A percentile compares a stretch with the other conserved stretches of the same genome.
Evolutionary conservation across 2,888 invertebrate species (phyloP).

Genomic region (Dynastes maya): DNA sequence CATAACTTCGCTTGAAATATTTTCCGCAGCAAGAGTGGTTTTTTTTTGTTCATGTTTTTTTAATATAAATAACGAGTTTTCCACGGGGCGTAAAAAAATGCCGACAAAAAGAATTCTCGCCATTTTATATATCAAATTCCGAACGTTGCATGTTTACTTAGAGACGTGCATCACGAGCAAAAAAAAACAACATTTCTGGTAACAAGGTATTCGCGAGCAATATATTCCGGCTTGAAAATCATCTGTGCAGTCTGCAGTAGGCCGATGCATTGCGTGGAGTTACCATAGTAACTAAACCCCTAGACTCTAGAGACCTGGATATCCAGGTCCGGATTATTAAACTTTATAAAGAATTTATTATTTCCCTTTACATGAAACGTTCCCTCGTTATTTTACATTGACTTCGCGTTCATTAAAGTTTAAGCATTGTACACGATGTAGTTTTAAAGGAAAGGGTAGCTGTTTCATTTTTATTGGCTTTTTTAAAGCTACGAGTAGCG

Average conservation of each 20-base stretch:
- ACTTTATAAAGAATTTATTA: conserved; percentile 51
- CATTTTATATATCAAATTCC: conserved; percentile 38
- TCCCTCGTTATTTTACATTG: conserved; percentile 24
- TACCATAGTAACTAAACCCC: conserved; percentile 58
- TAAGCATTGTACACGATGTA: conserved; percentile 2
- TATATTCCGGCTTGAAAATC: conserved; percentile 46
- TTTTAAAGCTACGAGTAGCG: too few species aligned
- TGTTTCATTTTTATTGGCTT: too few species aligned
- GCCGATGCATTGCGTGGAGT: conserved; percentile 58
- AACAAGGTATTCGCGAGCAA: conserved; percentile 50
- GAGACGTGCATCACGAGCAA: conserved; percentile 26
- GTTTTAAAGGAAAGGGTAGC: background rate
- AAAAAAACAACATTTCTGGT: conserved; percentile 43
- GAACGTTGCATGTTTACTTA: conserved; percentile 39
- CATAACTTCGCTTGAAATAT: conserved; percentile 28
- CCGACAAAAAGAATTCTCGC: conserved; percentile 25
- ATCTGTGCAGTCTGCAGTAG: conserved; percentile 54
- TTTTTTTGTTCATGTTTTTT: conserved; percentile 24
- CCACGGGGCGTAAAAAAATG: background rate
- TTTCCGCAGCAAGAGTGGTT: background rate
- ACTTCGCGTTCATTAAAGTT: conserved; percentile 22
- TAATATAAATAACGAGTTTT: conserved; percentile 38
- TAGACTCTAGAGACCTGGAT: conserved; percentile 59
- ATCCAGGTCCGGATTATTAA: conserved; percentile 55
- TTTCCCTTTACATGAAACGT: conserved; percentile 36